Base-by-base conservation (phyloP, 2,888 invertebrate genomes). In the Philereme transversata region DNA sequence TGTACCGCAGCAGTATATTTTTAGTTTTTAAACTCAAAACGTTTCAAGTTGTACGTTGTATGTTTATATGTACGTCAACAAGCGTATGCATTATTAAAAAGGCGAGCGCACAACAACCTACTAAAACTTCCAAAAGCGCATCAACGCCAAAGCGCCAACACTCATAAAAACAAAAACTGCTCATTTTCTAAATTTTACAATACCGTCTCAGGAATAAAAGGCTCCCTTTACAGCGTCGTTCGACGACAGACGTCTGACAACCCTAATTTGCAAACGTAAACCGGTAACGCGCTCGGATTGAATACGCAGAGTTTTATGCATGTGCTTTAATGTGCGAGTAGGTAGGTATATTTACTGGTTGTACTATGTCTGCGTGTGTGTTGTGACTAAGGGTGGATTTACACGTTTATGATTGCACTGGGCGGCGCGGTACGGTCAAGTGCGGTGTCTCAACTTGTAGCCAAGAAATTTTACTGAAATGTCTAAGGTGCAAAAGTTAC, bases 151-250 rank as follows among this genome's bases (percentile, higher is more conserved):
- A 11, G 6, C 6, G 11, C 4, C 45, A 22, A 7, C n/a, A 57
- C 34, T 35, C 49, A 56, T 51, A 57, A 52, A 60, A 49, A 5
- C 11, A 50, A 36, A 40, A 43, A 57, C 10, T n/a, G 58, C 51
- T 55, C 58, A 56, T 65, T 65, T 61, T 59, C 61, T 61, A 56
- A 64, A 65, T 57, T 64, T 59, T 57, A 61, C 61, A 61, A 65
- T 55, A 63, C 61, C 43, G 45, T 22, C 50, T 33, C 33, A 48
- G 46, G 51, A 41, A 63, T 62, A 59, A 54, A 62, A 60, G 49
- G 45, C 51, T 57, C 44, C 35, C 51, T 65, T 68, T 64, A 65
- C 62, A 53, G 52, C 53, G 54, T 57, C 57, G 56, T 68, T 59
- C n/a, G 50, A 38, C 44, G 46, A 36, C 33, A 57, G 59, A 52